Evolutionary conservation across 92 coral and sea anemone genomes (phyloP), one percentile per base, ranked within the genome.

Genomic region (Diadumene lineata): DNA sequence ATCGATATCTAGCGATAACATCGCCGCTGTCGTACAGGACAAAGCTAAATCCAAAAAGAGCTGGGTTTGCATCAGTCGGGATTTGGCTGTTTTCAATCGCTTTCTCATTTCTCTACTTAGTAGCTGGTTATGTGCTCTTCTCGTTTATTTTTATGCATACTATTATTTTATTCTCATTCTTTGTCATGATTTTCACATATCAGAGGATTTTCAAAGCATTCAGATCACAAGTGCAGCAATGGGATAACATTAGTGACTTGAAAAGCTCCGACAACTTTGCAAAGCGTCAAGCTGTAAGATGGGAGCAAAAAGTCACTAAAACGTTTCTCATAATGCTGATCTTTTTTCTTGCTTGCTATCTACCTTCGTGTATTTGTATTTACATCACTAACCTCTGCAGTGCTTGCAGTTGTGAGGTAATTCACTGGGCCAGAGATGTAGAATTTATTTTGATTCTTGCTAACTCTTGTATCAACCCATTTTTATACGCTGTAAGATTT

Each of bases 241-340:
- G 94, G 89, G 87, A 85, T 62, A 67, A 56, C 34, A 56, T 79
- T 38, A 80, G 76, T 48, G 77, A 72, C 19, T 23, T 74, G 65
- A 23, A 66, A 74, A 25, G 63, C 57, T 17, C 69, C 2, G 85
- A 70, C 60, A 86, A 80, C 56, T 76, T 82, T 67, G 90, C 86
- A 44, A 86, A 85, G 58, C 84, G 85, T 23, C 94, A 89, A 43
- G 94, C 94, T 1, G 69, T 76, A 44, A 73, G 81, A 38, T 82
- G 88, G 91, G 94, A 89, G 60, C 88, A 85, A 72, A 89, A 89
- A 60, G 87, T 93, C 38, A 93, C 98, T 28, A 91, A 93, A 61
- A 90, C 94, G 64, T 85, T 93, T 31, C 46, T 93, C 9, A 72
- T 93, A 0, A 81, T 91, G 78, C 77, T 86, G 24, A 60, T 66